phyloP scores from a whole-genome alignment of 2,797 vertebrate species.

The Adelosebastes latens region DNA sequence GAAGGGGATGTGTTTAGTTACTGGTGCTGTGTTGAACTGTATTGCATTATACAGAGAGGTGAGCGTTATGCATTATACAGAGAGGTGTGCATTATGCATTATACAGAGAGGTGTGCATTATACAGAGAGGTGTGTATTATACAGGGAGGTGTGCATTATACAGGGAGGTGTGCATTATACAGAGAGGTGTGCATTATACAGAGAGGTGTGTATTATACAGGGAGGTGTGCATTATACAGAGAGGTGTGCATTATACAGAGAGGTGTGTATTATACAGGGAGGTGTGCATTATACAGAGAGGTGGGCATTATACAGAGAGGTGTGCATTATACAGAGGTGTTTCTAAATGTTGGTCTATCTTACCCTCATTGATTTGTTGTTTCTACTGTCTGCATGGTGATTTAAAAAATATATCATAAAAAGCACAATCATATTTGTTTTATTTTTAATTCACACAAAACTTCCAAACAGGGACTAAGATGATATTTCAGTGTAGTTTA shows the following conservation, averaged over 20 bases:
- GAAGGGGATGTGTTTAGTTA: background rate
- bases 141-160: no score
- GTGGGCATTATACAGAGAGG: background rate
- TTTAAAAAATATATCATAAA: background rate
- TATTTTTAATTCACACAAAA: background rate
- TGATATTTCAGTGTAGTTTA: background rate
- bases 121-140: no score
- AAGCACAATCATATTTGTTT: background rate
- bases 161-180: no score
- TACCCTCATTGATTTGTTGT: background rate
- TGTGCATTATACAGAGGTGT: background rate
- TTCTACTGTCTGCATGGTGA: background rate
- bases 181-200: no score
- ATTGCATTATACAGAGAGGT: background rate
- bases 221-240: no score
- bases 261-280: no score
- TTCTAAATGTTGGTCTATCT: background rate
- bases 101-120: fast-evolving
- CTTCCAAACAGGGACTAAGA: background rate
- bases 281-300: background rate
- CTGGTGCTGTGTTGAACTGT: background rate
- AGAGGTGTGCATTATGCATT: fast-evolving
- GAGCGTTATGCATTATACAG: no score
- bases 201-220: no score
- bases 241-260: no score